These are phyloP conservation scores for Cyanistes caeruleus DNA, from an alignment of 2,113 vertebrate species.

Conservation along the genomic window DNA sequence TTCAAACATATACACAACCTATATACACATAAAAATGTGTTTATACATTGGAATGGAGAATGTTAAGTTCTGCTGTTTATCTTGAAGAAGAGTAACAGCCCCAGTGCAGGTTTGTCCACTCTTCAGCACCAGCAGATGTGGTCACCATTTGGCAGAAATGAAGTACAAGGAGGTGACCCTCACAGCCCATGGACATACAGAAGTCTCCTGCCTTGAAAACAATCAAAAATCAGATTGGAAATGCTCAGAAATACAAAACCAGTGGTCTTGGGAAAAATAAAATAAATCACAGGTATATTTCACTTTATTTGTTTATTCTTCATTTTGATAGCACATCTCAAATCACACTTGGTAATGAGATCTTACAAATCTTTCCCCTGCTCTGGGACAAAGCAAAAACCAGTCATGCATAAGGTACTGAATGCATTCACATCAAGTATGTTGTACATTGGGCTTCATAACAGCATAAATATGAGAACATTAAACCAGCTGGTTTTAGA, in stretches of 20 bases:
- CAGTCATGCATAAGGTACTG: constrained; percentile 28
- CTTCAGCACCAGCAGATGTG: background rate
- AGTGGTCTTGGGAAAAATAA: background rate
- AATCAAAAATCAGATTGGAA: background rate
- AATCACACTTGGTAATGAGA: constrained; percentile 12
- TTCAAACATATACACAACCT: background rate
- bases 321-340: constrained; percentile 40
- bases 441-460: background rate
- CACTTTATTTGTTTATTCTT: constrained; percentile 50
- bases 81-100: background rate
- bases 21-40: background rate
- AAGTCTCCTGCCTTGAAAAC: background rate
- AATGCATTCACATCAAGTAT: background rate
- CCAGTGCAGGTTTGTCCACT: background rate
- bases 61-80: background rate
- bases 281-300: background rate
- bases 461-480: constrained; percentile 40
- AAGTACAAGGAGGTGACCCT: background rate
- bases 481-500: background rate
- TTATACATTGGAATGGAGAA: background rate
- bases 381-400: constrained; percentile 29
- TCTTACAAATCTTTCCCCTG: constrained; percentile 31
- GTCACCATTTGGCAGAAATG: background rate
- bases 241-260: background rate
- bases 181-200: background rate